phyloP scores from a whole-genome alignment of 2,113 vertebrate species.

The Bubo blakistoni region DNA sequence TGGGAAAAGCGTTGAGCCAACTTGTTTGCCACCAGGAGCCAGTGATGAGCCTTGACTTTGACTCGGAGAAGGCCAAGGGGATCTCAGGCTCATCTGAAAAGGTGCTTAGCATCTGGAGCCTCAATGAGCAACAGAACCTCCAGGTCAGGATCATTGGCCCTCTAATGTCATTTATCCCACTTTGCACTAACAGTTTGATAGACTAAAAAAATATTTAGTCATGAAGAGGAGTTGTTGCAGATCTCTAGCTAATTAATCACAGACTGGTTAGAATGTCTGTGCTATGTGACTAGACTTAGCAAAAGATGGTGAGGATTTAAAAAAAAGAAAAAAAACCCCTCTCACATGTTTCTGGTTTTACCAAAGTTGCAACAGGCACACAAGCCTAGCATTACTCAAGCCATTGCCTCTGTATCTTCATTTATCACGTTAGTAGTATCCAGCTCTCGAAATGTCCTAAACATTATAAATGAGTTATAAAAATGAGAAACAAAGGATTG shows the following conservation, averaged over 20 bases:
- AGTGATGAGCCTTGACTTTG: conserved; percentile 92
- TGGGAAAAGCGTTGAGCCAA: conserved; percentile 76
- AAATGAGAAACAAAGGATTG: conserved; percentile 59
- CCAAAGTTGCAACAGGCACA: conserved; percentile 60
- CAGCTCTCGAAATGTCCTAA: background rate
- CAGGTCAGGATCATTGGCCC: conserved; percentile 83
- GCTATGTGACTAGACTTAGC: conserved; percentile 44
- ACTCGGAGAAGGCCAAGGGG: conserved; percentile 79
- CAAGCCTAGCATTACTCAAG: conserved; percentile 55
- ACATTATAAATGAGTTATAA: conserved; percentile 59
- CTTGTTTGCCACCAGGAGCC: conserved; percentile 85
- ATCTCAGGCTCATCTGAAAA: conserved; percentile 90
- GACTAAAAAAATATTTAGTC: conserved; percentile 83
- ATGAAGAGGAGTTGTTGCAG: conserved; percentile 75
- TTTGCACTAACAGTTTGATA: conserved; percentile 78
- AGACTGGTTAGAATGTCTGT: conserved; percentile 60
- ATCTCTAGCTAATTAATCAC: conserved; percentile 80
- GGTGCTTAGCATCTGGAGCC: conserved; percentile 83
- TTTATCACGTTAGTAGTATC: conserved; percentile 49
- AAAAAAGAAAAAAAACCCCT: background rate
- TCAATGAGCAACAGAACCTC: conserved; percentile 84
- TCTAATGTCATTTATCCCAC: conserved; percentile 70
- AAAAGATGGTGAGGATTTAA: conserved; percentile 52
- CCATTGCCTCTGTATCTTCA: conserved; percentile 48
- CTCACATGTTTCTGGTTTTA: conserved; percentile 74